phyloP scores from a whole-genome alignment of 2,113 vertebrate genomes.

The Himantopus leucocephalus region DNA sequence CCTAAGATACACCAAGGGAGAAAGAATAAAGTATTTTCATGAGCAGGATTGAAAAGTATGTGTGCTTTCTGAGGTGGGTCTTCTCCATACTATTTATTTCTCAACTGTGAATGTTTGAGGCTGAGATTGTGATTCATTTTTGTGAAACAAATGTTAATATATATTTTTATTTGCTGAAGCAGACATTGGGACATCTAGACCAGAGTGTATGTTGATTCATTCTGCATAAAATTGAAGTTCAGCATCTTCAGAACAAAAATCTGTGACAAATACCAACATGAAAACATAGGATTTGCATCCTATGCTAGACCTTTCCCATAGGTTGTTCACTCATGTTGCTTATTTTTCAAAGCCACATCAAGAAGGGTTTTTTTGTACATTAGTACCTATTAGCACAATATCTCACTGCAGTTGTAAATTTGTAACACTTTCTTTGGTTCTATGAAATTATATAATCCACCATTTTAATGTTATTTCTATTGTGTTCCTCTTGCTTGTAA shows the following conservation, averaged over 20 bases:
- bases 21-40: background rate
- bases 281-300: accelerated
- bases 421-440: background rate
- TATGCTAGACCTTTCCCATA: background rate
- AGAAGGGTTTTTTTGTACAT: background rate
- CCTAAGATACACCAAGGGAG: background rate
- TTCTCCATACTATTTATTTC: background rate
- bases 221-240: background rate
- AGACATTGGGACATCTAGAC: background rate
- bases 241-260: background rate
- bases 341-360: background rate
- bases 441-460: background rate
- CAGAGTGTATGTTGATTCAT: background rate
- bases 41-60: accelerated
- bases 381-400: background rate
- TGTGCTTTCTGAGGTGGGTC: background rate
- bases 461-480: background rate
- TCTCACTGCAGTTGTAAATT: background rate
- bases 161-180: background rate
- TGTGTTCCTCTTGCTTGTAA: background rate
- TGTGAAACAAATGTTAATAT: background rate
- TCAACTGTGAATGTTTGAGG: background rate
- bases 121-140: background rate
- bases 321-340: background rate
- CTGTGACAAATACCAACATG: background rate